phyloP scores from a whole-genome alignment of 2,113 vertebrate genomes.

The Neogobius melanostomus region DNA sequence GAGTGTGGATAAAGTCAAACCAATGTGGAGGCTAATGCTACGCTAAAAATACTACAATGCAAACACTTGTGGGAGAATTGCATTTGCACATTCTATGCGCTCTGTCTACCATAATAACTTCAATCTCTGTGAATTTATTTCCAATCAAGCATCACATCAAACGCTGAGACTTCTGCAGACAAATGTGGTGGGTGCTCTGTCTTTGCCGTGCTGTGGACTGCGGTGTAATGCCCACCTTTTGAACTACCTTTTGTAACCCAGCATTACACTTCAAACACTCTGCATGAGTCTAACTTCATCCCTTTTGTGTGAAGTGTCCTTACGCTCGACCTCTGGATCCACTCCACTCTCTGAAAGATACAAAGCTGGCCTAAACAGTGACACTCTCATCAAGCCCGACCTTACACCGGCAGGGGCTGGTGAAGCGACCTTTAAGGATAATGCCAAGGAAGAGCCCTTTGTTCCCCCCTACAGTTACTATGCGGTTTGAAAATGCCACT shows the following conservation, averaged over 20 bases:
- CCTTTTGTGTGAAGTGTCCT: neutral
- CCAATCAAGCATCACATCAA: neutral
- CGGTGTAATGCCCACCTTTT: neutral
- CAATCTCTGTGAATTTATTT: neutral
- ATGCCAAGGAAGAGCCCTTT: slow-evolving; percentile 31
- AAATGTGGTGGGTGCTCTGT: neutral
- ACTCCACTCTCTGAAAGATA: slow-evolving; percentile 15
- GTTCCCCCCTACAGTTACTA: neutral
- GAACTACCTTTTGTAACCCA: neutral
- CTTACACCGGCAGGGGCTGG: slow-evolving; percentile 16
- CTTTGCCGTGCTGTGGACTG: slow-evolving; percentile 2
- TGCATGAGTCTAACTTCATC: neutral
- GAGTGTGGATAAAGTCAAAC: no score
- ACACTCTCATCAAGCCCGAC: slow-evolving; percentile 7
- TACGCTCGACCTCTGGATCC: slow-evolving; percentile 4
- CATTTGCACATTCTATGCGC: no score
- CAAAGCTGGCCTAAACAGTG: slow-evolving; percentile 22
- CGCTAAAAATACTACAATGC: no score
- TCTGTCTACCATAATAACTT: no score
- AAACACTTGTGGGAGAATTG: no score
- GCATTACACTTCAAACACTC: neutral
- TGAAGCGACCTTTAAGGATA: slow-evolving; percentile 37
- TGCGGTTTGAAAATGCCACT: slow-evolving; percentile 8
- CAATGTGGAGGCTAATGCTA: no score
- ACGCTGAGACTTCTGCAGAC: neutral